Percentiles rank a stretch among this genome's conserved stretches.
Evolutionary conservation across 2,888 invertebrate genomes (phyloP).

Genomic region (Apotomis turbidana): DNA sequence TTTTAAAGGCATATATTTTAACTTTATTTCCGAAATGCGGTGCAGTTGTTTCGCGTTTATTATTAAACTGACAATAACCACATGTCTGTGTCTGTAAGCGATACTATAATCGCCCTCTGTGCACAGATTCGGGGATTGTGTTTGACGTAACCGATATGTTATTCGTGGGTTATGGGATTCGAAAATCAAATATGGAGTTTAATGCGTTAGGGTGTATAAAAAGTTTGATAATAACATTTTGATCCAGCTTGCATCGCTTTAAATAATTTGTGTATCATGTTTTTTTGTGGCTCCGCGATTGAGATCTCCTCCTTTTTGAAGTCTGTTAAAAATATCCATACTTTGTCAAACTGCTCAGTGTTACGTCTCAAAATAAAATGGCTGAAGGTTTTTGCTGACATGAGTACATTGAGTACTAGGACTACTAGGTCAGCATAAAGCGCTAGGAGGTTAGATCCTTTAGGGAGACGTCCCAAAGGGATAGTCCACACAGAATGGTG

Average conservation of each 20-base stretch:
- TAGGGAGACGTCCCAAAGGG: not conserved
- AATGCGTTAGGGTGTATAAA: constrained; percentile 8
- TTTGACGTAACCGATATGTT: constrained; percentile 26
- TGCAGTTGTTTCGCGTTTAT: constrained; percentile 16
- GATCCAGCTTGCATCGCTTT: too few relatives aligned
- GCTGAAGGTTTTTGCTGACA: constrained; percentile 35
- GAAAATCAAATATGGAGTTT: constrained; percentile 28
- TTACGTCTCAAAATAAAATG: constrained; percentile 17
- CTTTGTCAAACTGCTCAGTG: not conserved
- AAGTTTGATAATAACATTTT: too few relatives aligned
- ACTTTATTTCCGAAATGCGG: not conserved
- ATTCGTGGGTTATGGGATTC: constrained; percentile 5
- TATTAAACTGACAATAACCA: constrained; percentile 33
- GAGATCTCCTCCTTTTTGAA: too few relatives aligned
- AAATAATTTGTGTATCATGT: too few relatives aligned
- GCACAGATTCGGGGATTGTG: constrained; percentile 26
- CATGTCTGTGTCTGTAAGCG: constrained; percentile 21
- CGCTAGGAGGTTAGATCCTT: not conserved
- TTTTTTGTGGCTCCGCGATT: too few relatives aligned
- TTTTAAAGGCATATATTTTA: too few relatives aligned
- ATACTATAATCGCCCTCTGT: constrained; percentile 30
- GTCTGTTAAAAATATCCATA: too few relatives aligned
- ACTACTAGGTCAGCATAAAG: constrained; percentile 21
- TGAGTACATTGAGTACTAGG: constrained; percentile 30
- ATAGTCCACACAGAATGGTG: too few relatives aligned